Conservation (phyloP, 2,113 vertebrate genomes). For the Siniperca chuatsi region DNA sequence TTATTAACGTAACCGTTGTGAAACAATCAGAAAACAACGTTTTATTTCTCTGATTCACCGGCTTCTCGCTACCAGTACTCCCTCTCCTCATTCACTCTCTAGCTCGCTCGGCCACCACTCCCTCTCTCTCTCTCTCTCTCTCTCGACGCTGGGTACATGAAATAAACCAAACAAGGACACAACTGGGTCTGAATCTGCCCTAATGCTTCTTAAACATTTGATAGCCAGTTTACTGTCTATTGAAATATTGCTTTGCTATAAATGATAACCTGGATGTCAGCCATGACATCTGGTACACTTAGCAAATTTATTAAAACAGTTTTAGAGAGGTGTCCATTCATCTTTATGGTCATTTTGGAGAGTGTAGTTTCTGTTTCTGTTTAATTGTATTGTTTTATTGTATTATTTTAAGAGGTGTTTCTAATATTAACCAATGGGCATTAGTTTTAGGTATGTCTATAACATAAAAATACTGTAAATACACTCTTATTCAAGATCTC, state of each 20-base stretch:
- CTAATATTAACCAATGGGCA: background rate
- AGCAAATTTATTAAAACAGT: background rate
- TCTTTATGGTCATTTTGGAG: background rate
- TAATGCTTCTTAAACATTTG: background rate
- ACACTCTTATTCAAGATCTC: background rate
- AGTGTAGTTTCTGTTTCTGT: background rate
- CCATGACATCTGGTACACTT: background rate
- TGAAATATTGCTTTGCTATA: background rate
- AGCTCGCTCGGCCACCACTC: too few relatives aligned
- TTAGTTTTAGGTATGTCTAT: background rate
- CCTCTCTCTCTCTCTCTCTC: too few relatives aligned
- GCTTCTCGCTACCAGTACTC: too few relatives aligned
- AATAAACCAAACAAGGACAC: too few relatives aligned
- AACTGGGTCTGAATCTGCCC: too few relatives aligned
- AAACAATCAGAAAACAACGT: too few relatives aligned
- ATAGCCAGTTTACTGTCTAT: background rate
- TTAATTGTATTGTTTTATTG: background rate
- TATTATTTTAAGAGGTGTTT: background rate
- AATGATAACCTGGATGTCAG: background rate
- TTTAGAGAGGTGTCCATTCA: background rate
- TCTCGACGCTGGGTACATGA: too few relatives aligned
- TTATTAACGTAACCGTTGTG: too few relatives aligned
- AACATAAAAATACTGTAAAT: background rate
- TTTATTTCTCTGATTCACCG: too few relatives aligned
- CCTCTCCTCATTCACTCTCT: too few relatives aligned